phyloP scores from a whole-genome alignment of 2,113 vertebrate species.

The Taurulus bubalis region DNA sequence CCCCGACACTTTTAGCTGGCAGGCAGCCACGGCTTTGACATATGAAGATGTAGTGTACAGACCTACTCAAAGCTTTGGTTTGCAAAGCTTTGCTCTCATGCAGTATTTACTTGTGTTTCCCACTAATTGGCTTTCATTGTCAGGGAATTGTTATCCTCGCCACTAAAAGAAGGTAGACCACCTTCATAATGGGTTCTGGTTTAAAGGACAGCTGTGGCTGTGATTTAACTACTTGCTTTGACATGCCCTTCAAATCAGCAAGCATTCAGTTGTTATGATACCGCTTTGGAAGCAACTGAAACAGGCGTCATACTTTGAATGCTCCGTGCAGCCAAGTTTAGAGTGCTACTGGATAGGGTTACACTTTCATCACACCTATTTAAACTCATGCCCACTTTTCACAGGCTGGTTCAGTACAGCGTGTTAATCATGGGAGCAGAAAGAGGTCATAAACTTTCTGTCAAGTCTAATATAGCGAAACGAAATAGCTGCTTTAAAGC shows the following conservation, averaged over 20 bases:
- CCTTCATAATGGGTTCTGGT: conserved; percentile 62
- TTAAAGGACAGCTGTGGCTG: conserved; percentile 70
- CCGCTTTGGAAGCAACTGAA: conserved; percentile 52
- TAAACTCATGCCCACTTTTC: conserved; percentile 62
- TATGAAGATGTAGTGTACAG: conserved; percentile 66
- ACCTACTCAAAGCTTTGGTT: conserved; percentile 39
- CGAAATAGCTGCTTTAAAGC: conserved; percentile 21
- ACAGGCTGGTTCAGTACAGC: conserved; percentile 47
- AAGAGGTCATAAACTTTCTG: conserved; percentile 46
- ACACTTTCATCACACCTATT: conserved; percentile 72
- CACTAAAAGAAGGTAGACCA: conserved; percentile 50
- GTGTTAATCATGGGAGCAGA: conserved; percentile 57
- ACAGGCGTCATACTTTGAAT: conserved; percentile 43
- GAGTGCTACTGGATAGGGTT: conserved; percentile 53
- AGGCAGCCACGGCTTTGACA: conserved; percentile 69
- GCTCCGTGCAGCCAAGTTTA: conserved; percentile 58
- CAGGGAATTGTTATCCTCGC: conserved; percentile 65
- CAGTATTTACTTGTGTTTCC: conserved; percentile 75
- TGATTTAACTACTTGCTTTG: conserved; percentile 53
- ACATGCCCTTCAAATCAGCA: conserved; percentile 67
- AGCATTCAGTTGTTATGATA: conserved; percentile 52
- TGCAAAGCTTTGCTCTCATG: conserved; percentile 66
- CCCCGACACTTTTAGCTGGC: conserved; percentile 61
- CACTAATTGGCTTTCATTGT: conserved; percentile 82
- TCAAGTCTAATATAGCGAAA: conserved; percentile 35